Conservation (phyloP, 2,888 invertebrate genomes). For the Ceramica pisi region DNA sequence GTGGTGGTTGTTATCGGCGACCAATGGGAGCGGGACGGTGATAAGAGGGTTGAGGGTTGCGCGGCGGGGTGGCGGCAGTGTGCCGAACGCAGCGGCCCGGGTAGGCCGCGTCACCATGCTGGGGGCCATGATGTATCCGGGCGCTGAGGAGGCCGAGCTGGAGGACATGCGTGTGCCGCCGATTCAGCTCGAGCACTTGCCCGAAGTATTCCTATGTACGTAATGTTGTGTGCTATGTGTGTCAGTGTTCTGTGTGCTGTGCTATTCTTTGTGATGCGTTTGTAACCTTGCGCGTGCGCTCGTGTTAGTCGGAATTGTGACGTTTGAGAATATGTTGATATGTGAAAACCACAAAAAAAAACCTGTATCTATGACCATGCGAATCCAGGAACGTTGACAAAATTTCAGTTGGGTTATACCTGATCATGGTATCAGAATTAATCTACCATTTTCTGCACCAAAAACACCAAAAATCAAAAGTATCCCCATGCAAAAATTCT, state of each 20-base stretch:
- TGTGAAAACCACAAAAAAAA: constrained; percentile 14
- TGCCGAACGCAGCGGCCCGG: constrained; percentile 80
- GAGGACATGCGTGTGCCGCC: constrained; percentile 93
- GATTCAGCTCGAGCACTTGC: constrained; percentile 93
- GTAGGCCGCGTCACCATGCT: constrained; percentile 85
- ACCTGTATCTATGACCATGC: not conserved
- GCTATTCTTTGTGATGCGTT: constrained; percentile 56
- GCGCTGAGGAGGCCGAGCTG: constrained; percentile 81
- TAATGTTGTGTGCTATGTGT: constrained; percentile 76
- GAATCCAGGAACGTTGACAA: not conserved
- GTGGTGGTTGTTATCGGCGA: constrained; percentile 86
- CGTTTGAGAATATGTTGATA: not conserved
- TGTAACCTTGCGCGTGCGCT: constrained; percentile 27
- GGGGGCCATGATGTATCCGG: constrained; percentile 90
- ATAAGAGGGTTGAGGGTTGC: constrained; percentile 88
- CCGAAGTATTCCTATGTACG: constrained; percentile 94
- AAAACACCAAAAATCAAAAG: not conserved
- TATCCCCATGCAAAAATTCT: no score
- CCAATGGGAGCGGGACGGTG: constrained; percentile 82
- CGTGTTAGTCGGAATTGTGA: constrained; percentile 37
- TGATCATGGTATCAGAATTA: not conserved
- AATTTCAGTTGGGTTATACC: not conserved
- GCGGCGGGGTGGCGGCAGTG: constrained; percentile 85
- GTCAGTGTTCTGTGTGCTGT: constrained; percentile 63
- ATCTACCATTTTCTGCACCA: no score